phyloP scores from a whole-genome alignment of 2,888 invertebrate genomes.

The Liposcelis brunnea region DNA sequence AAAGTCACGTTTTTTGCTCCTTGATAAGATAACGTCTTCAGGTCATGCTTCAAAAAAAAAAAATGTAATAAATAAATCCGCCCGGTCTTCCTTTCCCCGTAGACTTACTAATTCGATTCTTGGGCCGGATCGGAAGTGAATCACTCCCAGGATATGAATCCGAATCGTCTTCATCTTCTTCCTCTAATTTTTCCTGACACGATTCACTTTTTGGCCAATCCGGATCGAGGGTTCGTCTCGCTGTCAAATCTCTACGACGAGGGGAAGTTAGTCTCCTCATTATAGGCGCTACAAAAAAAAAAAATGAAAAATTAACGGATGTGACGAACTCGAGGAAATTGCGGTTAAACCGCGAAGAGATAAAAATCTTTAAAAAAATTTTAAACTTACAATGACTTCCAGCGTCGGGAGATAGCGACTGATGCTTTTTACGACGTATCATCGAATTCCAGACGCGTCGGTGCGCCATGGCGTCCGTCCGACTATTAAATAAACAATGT shows the following conservation, averaged over 20 bases:
- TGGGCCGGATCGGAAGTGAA: background rate
- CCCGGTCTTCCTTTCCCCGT: too few relatives aligned
- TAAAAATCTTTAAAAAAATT: background rate
- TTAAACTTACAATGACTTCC: conserved; percentile 15
- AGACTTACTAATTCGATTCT: background rate
- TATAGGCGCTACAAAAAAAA: conserved; percentile 12
- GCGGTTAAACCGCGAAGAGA: conserved; percentile 3
- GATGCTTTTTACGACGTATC: conserved; percentile 25
- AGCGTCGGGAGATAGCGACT: conserved; percentile 15
- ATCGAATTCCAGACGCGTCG: conserved; percentile 28
- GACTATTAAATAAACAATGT: too few relatives aligned
- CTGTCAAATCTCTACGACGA: conserved; percentile 4
- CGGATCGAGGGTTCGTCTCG: background rate
- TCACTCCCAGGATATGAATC: conserved; percentile 2
- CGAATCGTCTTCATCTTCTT: conserved; percentile 13
- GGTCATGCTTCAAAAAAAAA: too few relatives aligned
- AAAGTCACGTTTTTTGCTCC: too few relatives aligned
- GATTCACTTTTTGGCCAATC: background rate
- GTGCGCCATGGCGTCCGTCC: conserved; percentile 22
- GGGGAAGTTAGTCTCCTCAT: conserved; percentile 13
- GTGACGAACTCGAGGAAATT: background rate
- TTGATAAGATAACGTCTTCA: too few relatives aligned
- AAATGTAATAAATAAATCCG: too few relatives aligned
- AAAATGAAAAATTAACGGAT: background rate
- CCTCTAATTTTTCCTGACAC: background rate